Base-by-base conservation (phyloP, 2,113 vertebrate species). In the Albula glossodonta region DNA sequence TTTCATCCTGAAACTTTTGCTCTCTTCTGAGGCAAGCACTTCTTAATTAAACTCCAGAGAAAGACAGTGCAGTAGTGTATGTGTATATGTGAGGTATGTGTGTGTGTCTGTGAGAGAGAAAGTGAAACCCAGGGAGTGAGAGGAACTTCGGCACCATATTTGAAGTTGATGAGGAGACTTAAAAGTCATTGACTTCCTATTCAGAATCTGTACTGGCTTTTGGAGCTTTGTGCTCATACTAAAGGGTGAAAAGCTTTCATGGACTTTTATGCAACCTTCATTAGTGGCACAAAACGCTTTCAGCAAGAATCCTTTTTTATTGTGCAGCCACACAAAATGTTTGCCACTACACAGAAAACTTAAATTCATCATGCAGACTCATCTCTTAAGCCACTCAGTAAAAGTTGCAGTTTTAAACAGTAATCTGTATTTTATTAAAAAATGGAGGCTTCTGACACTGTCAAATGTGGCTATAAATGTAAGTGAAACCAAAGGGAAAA, bases 1-100 rank as follows among this genome's bases (percentile, higher is more conserved):
- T 79, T 80, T 52, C 51, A 51, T 25, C 49, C 48, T 77, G 66
- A 81, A 82, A 53, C 53, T 22, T 17, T 60, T n/a, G 66, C 48
- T 9, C n/a, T 51, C 51, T 57, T 51, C 80, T 48, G 81, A 56
- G 49, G 81, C 22, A 6, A 48, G 80, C 53, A 56, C 81, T 22
- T 74, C 48, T 74, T 84, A 85, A 85, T 88, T 85, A 84, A 82
- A 41, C 88, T 84, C 83, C 82, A 9, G 85, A 87, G 83, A n/a
- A 84, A 53, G 31, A 60, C 60, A 4, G 8, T 0, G 17, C 81
- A 22, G 3, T 22, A 25, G 0, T 10, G 41, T 22, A 31, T 74
- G 17, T 57, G 81, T 41, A 41, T 41, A 41, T 41, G 31, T 1
- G 31, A 41, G 0, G 31, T 1, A 41, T 56, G 85, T 77, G 60